Conservation (phyloP, 2,888 invertebrate genomes). For the Amphipoea oculea region DNA sequence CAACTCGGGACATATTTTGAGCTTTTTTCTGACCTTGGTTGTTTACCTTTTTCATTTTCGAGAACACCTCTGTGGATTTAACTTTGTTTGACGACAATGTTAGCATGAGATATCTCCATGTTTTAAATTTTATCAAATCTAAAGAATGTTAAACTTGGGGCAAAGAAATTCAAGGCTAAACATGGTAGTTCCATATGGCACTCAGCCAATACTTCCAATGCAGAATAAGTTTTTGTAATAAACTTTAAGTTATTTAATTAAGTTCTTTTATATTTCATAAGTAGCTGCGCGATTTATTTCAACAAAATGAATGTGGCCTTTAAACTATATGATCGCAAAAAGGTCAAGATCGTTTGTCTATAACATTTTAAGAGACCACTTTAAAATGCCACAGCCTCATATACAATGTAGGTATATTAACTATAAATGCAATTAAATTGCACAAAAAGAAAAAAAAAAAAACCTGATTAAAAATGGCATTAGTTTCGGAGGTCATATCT, state of each 20-base stretch:
- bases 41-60: slow-evolving; percentile 44
- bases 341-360: slow-evolving; percentile 73
- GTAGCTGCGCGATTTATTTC: slow-evolving; percentile 62
- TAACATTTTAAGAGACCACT: slow-evolving; percentile 64
- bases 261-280: slow-evolving; percentile 54
- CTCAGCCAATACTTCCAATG: slow-evolving; percentile 43
- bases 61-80: slow-evolving; percentile 37
- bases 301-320: slow-evolving; percentile 66
- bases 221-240: slow-evolving; percentile 44
- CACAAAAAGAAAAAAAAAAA: slow-evolving; percentile 43
- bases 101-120: slow-evolving; percentile 47
- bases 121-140: slow-evolving; percentile 39
- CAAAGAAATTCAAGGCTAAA: slow-evolving; percentile 47
- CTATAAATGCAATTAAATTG: slow-evolving; percentile 39
- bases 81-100: slow-evolving; percentile 52
- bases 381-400: slow-evolving; percentile 67
- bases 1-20: slow-evolving; percentile 39
- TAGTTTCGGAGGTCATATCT: slow-evolving; percentile 35
- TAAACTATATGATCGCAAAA: slow-evolving; percentile 64
- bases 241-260: slow-evolving; percentile 48
- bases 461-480: slow-evolving; percentile 50
- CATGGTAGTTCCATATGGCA: slow-evolving; percentile 34
- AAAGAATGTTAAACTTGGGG: slow-evolving; percentile 22
- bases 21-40: slow-evolving; percentile 61
- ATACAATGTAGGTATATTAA: slow-evolving; percentile 30